Evolutionary conservation across 2,113 vertebrate species (phyloP), one percentile per base, ranked within the genome.

Genomic region (Sapajus apella): DNA sequence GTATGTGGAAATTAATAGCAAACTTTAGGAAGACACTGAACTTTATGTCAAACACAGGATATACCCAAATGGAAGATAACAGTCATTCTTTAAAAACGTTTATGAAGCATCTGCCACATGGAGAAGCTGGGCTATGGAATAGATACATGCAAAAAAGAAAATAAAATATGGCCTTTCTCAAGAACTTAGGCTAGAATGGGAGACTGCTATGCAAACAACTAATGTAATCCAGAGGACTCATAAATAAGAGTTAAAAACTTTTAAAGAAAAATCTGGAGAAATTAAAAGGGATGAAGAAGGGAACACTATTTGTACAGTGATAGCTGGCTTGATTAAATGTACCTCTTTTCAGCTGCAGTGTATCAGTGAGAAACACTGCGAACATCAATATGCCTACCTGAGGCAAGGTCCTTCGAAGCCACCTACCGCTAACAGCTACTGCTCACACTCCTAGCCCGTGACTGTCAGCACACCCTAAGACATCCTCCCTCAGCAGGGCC

Each of bases 351-450:
- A 55, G 52, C 12, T 88, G 18, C 30, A 93, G 68, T 32, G 3
- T 66, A 92, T 83, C 40, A 90, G 10, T 75, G 79, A 73, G 66
- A 96, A 96, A 47, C 40, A 90, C 56, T 50, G 90, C 3, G 94
- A 90, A 92, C 94, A 92, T 77, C 56, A 58, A 0, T 70, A 56
- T 58, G n/a, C 85, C 72, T 87, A 70, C 40, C 25, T 9, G 40
- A 43, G 20, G 58, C 55, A 85, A 94, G 27, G 75, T 76, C 86
- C 50, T 83, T 47, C 81, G 85, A 91, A 58, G 89, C 56, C 23
- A 47, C 50, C 3, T 2, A 47, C 25, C 14, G 25, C 70, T 61
- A 27, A 64, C 12, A 66, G 56, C 8, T 77, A 35, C 35, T 8
- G 32, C 43, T 87, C 66, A 56, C 27, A 14, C 37, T 47, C 37